phyloP scores from a whole-genome alignment of 2,797 vertebrate species.

The Emydoidea blandingii region DNA sequence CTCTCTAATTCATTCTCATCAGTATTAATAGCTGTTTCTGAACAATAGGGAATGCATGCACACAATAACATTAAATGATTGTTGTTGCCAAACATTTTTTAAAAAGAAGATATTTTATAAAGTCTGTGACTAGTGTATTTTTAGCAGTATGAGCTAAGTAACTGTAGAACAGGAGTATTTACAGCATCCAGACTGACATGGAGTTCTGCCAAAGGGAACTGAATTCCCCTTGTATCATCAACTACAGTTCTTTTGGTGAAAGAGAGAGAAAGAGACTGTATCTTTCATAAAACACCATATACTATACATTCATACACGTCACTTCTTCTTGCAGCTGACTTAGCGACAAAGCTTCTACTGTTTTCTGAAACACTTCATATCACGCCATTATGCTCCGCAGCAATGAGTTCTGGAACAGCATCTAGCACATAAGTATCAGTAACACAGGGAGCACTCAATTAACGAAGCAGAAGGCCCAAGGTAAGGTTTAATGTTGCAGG shows the following conservation, averaged over 20 bases:
- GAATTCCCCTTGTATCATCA: constrained; percentile 81
- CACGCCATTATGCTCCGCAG: constrained; percentile 48
- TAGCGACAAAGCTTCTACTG: constrained; percentile 79
- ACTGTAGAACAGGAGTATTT: constrained; percentile 76
- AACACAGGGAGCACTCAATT: constrained; percentile 22
- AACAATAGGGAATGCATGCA: constrained; percentile 47
- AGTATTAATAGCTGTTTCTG: constrained; percentile 69
- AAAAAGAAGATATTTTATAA: constrained; percentile 62
- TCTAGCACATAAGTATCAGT: constrained; percentile 1
- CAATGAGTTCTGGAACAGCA: constrained; percentile 42
- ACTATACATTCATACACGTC: constrained; percentile 79
- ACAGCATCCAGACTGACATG: constrained; percentile 77
- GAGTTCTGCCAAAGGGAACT: constrained; percentile 80
- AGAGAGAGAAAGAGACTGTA: constrained; percentile 73
- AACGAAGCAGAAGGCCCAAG: constrained; percentile 58
- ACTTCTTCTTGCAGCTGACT: constrained; percentile 82
- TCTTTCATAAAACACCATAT: constrained; percentile 80
- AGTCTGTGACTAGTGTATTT: constrained; percentile 52
- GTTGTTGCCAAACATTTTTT: constrained; percentile 44
- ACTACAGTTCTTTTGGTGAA: constrained; percentile 77
- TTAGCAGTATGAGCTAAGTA: constrained; percentile 65
- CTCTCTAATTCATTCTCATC: constrained; percentile 66
- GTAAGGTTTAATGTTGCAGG: constrained; percentile 54
- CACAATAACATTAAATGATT: constrained; percentile 50
- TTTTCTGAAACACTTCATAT: constrained; percentile 76